A percentile compares a stretch with the other conserved stretches of the same genome.
phyloP scores from a whole-genome alignment of 2,888 invertebrate species.

The Trichogramma evanescens region DNA sequence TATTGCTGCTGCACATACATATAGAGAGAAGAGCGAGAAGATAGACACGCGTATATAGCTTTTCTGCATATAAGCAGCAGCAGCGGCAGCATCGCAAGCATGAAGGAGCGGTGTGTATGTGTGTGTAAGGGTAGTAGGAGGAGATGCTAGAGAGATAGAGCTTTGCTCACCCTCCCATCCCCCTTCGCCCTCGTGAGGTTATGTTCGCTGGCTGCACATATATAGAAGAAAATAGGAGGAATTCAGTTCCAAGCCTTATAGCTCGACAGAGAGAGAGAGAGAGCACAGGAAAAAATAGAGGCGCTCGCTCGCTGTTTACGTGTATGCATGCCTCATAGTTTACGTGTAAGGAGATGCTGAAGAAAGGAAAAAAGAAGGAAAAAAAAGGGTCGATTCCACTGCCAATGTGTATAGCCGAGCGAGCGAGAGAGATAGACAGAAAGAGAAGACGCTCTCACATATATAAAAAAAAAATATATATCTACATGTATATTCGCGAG shows the following conservation, averaged over 20 bases:
- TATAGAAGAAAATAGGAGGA: constrained; percentile 39
- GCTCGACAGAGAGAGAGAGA: constrained; percentile 22
- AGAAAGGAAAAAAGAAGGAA: not conserved
- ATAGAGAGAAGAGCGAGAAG: not conserved
- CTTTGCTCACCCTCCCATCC: too few species aligned
- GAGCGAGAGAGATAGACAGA: constrained; percentile 8
- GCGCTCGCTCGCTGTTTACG: not conserved
- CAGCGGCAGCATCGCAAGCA: constrained; percentile 18
- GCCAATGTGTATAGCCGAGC: constrained; percentile 20
- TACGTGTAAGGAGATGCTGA: not conserved
- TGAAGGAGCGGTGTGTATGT: constrained; percentile 28
- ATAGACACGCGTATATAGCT: not conserved
- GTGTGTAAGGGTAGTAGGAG: not conserved
- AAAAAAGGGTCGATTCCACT: constrained; percentile 1
- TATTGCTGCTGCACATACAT: too few species aligned
- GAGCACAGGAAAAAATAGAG: not conserved
- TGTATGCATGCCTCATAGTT: too few species aligned
- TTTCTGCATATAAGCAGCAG: not conserved
- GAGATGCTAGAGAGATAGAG: too few species aligned
- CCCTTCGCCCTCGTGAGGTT: too few species aligned
- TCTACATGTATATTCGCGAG: too few species aligned
- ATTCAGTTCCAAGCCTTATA: constrained; percentile 34
- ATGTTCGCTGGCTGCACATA: not conserved
- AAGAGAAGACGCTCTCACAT: not conserved
- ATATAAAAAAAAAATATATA: constrained; percentile 11